Evolutionary conservation across 2,888 invertebrate species (phyloP), one percentile per base, ranked within the genome.

Genomic region (Tolmerus cingulatus): DNA sequence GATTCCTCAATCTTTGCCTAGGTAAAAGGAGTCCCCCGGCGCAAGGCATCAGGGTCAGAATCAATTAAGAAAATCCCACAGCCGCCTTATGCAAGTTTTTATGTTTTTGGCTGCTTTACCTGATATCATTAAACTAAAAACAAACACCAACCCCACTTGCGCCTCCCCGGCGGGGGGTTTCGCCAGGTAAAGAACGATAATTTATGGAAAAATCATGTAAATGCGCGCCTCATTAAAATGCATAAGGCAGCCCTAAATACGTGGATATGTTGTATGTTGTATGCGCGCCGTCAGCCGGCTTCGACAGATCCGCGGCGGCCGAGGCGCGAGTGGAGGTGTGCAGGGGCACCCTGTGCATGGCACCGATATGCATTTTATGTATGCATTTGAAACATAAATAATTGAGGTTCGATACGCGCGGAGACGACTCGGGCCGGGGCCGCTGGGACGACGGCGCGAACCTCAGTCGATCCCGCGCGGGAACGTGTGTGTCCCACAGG

Each of bases 171-270:
- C 74, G n/a, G 85, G 85, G 85, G 85, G 46, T 66, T 84, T 66
- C 30, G 85, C 85, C 84, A 43, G 46, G 46, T 74, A 46, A 74
- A 46, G 85, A 85, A 85, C 30, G 85, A 85, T 85, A 85, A 85
- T 85, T 85, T 85, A 85, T 85, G 85, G 85, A 85, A 74, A 85
- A 85, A 85, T 74, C 85, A 85, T 85, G 85, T 85, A 85, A 85
- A 85, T 85, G 74, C 74, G 85, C 74, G 74, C 85, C 74, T 74
- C 85, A 85, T 85, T 85, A 85, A 85, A 85, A 85, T 85, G 85
- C 85, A 85, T 85, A 85, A 85, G 85, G 85, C 85, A 74, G 85
- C 85, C 74, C 85, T 85, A 57, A 85, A 85, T 85, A 74, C 74
- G 74, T 85, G 85, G 74, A 74, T 66, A 66, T 85, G 85, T 74